Evolutionary conservation across 2,888 invertebrate species (phyloP).

Genomic region (Tholera decimalis): DNA sequence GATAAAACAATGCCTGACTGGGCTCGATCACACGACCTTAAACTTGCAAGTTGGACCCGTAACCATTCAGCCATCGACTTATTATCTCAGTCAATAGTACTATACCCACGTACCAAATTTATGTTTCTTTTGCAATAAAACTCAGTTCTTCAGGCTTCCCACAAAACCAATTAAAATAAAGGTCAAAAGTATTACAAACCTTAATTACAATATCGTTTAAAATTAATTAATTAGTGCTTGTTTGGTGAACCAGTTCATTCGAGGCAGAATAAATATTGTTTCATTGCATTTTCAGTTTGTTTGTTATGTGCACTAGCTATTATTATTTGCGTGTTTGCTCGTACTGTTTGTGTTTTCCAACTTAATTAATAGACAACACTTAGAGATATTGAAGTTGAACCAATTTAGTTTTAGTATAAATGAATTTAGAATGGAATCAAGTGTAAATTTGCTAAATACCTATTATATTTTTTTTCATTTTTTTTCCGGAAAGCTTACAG

Average conservation of each 20-base stretch:
- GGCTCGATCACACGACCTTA: no score
- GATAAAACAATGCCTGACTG: no score
- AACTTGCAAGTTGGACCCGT: background rate
- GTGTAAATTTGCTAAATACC: no score
- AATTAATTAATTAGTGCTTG: slow-evolving; percentile 13
- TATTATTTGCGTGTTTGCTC: slow-evolving; percentile 6
- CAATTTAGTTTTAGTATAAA: no score
- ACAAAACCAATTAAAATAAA: slow-evolving; percentile 6
- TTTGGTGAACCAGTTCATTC: slow-evolving; percentile 10
- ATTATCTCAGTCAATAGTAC: background rate
- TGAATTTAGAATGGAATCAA: no score
- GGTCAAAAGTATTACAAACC: background rate
- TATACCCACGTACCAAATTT: background rate
- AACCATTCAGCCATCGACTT: background rate
- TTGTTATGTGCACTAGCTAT: slow-evolving; percentile 23
- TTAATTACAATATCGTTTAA: slow-evolving; percentile 4
- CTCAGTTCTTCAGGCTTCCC: background rate
- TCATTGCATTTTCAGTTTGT: slow-evolving; percentile 26
- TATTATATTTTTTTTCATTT: no score
- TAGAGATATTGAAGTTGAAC: background rate
- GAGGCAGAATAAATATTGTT: slow-evolving; percentile 31
- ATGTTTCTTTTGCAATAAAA: background rate
- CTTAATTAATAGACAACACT: slow-evolving; percentile 9
- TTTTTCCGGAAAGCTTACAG: no score
- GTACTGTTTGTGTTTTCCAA: slow-evolving; percentile 26